Evolutionary conservation across 2,888 invertebrate species (phyloP).

Genomic region (Phaedon cochleariae): DNA sequence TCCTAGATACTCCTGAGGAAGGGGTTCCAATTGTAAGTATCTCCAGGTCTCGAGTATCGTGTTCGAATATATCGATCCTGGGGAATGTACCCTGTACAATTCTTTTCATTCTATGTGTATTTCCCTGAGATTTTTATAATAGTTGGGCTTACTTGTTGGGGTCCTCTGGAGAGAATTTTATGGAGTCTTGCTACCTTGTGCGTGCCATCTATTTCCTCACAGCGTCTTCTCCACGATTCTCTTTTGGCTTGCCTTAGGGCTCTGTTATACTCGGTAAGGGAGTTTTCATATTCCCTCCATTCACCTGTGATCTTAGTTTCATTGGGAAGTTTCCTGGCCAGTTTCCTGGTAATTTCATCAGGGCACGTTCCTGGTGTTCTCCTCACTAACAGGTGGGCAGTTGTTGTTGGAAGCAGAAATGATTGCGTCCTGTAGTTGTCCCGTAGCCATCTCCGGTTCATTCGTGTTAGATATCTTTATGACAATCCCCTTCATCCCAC

Average conservation of each 20-base stretch:
- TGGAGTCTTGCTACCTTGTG: not conserved
- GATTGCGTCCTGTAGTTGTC: slow-evolving; percentile 6
- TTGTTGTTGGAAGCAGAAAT: slow-evolving; percentile 8
- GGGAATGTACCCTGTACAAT: not conserved
- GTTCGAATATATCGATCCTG: too few species aligned
- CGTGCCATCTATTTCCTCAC: not conserved
- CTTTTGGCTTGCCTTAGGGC: not conserved
- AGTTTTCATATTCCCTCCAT: not conserved
- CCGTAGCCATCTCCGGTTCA: slow-evolving; percentile 1
- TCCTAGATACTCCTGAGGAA: not conserved
- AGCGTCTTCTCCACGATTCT: slow-evolving; percentile 14
- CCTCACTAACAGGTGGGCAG: not conserved
- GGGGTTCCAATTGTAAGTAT: not conserved
- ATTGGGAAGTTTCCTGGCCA: too few species aligned
- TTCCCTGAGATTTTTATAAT: not conserved
- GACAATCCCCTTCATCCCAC: not conserved
- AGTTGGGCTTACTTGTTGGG: not conserved
- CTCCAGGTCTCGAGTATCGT: not conserved
- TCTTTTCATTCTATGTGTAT: not conserved
- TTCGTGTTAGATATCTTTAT: not conserved
- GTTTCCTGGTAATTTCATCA: not conserved
- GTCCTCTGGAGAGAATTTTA: too few species aligned
- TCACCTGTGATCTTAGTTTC: not conserved
- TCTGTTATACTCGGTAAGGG: slow-evolving; percentile 9
- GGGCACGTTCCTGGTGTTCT: slow-evolving; percentile 7